Percentiles rank a stretch among this genome's conserved stretches.
phyloP scores from a whole-genome alignment of 2,888 invertebrate genomes.

The Aquatica leii region DNA sequence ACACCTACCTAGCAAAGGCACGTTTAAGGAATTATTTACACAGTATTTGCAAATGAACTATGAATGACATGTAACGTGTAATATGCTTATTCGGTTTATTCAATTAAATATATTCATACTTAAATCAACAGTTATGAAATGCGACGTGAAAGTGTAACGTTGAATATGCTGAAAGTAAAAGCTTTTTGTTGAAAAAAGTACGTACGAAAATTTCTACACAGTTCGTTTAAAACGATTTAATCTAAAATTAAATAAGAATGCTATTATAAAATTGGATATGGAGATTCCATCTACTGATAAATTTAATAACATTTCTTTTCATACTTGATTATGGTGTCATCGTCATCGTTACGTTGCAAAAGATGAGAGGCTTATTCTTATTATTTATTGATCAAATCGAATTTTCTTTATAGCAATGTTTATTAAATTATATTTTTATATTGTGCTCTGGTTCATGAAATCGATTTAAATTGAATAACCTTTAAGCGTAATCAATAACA shows the following conservation, averaged over 20 bases:
- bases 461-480: not conserved
- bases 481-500: not conserved
- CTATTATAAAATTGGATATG: constrained; percentile 11
- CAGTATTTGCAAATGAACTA: too few relatives aligned
- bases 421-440: constrained; percentile 4
- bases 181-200: too few relatives aligned
- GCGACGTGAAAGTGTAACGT: too few relatives aligned
- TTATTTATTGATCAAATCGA: constrained; percentile 9
- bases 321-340: constrained; percentile 9
- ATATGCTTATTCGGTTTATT: too few relatives aligned
- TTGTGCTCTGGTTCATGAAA: not conserved
- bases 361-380: not conserved
- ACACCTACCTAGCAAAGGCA: too few relatives aligned
- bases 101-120: too few relatives aligned
- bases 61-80: too few relatives aligned
- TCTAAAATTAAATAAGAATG: constrained; percentile 12
- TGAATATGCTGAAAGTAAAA: too few relatives aligned
- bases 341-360: constrained; percentile 11
- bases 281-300: constrained; percentile 5
- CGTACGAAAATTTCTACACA: too few relatives aligned
- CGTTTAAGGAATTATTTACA: too few relatives aligned
- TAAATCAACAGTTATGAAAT: too few relatives aligned
- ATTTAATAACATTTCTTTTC: constrained; percentile 11
- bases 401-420: not conserved
- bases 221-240: not conserved